Percentiles rank a stretch among this genome's conserved stretches.
Evolutionary conservation across 2,797 vertebrate species (phyloP).

Genomic region (Chelidonichthys spinosus): DNA sequence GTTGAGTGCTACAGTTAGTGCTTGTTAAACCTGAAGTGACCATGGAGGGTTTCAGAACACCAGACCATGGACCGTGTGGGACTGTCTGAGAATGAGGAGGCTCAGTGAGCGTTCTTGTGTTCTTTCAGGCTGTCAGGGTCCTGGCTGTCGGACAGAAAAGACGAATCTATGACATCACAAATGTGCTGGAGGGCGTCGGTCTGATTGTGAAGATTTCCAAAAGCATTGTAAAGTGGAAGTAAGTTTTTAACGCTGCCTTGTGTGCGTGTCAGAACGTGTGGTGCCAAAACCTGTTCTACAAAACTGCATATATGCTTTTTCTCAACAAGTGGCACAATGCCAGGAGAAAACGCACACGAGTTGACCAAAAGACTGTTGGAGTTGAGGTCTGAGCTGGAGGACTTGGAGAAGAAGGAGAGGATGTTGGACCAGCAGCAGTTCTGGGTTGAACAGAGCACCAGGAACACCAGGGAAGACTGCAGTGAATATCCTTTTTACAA

Average conservation of each 20-base stretch:
- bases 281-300: slow-evolving; percentile 6
- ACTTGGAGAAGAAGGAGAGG: slow-evolving; percentile 88
- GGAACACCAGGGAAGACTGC: slow-evolving; percentile 91
- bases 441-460: slow-evolving; percentile 94
- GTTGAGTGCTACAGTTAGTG: background rate
- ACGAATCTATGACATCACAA: slow-evolving; percentile 97
- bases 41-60: background rate
- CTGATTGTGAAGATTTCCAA: slow-evolving; percentile 95
- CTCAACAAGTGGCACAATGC: slow-evolving; percentile 85
- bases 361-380: slow-evolving; percentile 86
- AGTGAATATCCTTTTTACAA: slow-evolving; percentile 92
- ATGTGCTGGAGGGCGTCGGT: slow-evolving; percentile 94
- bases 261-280: background rate
- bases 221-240: slow-evolving; percentile 96
- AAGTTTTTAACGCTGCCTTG: slow-evolving; percentile 69
- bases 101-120: background rate
- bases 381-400: slow-evolving; percentile 91
- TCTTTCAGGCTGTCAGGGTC: slow-evolving; percentile 87
- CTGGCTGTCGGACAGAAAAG: slow-evolving; percentile 92
- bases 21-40: background rate
- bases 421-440: slow-evolving; percentile 92
- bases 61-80: background rate
- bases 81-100: background rate
- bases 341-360: slow-evolving; percentile 85
- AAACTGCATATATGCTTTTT: slow-evolving; percentile 6